phyloP scores from a whole-genome alignment of 2,113 vertebrate genomes.

The Coreoperca whiteheadi region DNA sequence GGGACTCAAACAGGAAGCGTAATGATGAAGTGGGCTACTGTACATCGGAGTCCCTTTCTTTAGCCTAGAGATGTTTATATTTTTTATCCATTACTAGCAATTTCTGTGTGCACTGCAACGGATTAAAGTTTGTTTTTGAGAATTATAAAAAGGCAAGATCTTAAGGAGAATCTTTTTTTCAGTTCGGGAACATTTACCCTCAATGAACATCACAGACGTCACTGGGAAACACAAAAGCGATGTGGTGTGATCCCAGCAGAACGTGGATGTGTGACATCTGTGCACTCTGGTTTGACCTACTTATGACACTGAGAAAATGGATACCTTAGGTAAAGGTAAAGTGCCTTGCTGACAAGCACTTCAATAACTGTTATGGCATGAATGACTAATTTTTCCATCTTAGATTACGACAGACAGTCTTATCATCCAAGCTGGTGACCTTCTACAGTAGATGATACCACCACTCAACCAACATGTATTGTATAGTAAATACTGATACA shows the following conservation, averaged over 20 bases:
- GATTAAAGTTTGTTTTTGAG: not conserved
- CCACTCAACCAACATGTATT: not conserved
- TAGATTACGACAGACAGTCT: not conserved
- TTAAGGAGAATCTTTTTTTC: not conserved
- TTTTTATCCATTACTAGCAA: not conserved
- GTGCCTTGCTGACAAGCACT: slow-evolving; percentile 4
- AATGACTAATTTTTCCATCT: slow-evolving; percentile 14
- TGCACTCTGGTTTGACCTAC: not conserved
- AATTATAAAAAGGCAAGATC: not conserved
- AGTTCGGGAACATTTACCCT: not conserved
- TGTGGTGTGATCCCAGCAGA: not conserved
- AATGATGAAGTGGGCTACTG: not conserved
- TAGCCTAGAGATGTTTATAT: not conserved
- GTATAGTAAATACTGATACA: not conserved
- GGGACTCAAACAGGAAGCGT: not conserved
- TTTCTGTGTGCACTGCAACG: too few species aligned
- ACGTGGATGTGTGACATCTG: slow-evolving; percentile 4
- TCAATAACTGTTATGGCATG: not conserved
- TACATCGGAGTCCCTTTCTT: not conserved
- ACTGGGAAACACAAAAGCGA: not conserved
- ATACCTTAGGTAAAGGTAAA: not conserved
- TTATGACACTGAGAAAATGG: not conserved
- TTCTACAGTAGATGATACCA: not conserved
- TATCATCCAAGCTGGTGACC: slow-evolving; percentile 6
- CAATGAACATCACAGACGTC: not conserved